Evolutionary conservation across 2,113 vertebrate genomes (phyloP).

Genomic region (Nipponia nippon): DNA sequence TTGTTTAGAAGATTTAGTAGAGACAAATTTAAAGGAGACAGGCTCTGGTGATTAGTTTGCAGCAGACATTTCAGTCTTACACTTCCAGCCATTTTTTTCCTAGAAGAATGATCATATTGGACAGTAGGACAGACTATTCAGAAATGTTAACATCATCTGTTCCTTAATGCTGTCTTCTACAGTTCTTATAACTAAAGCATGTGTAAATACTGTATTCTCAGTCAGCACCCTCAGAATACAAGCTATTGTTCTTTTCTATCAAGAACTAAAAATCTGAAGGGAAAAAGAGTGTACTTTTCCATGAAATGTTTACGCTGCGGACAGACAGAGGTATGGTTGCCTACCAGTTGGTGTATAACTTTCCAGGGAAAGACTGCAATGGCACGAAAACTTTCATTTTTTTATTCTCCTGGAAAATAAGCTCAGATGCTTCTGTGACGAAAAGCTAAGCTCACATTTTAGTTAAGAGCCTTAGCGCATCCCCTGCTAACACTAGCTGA

Average conservation of each 20-base stretch:
- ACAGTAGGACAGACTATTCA: background rate
- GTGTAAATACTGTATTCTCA: background rate
- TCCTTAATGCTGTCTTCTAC: background rate
- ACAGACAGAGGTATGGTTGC: background rate
- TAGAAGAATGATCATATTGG: background rate
- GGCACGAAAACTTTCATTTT: background rate
- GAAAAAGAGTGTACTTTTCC: background rate
- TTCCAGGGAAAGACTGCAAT: background rate
- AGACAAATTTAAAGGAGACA: background rate
- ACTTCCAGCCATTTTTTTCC: background rate
- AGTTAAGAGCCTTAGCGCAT: background rate
- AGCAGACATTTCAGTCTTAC: background rate
- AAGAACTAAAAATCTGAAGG: background rate
- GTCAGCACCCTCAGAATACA: background rate
- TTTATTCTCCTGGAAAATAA: background rate
- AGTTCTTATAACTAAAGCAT: background rate
- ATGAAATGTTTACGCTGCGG: rapidly evolving
- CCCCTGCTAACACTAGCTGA: background rate
- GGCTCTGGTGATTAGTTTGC: background rate
- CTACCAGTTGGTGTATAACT: background rate
- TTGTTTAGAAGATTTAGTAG: background rate
- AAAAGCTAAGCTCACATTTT: background rate
- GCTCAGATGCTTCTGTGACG: background rate
- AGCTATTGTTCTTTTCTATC: background rate
- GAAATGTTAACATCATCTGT: background rate